These are phyloP conservation scores for Mallotus villosus DNA, from an alignment of 2,797 vertebrate genomes.

Conservation along the genomic window DNA sequence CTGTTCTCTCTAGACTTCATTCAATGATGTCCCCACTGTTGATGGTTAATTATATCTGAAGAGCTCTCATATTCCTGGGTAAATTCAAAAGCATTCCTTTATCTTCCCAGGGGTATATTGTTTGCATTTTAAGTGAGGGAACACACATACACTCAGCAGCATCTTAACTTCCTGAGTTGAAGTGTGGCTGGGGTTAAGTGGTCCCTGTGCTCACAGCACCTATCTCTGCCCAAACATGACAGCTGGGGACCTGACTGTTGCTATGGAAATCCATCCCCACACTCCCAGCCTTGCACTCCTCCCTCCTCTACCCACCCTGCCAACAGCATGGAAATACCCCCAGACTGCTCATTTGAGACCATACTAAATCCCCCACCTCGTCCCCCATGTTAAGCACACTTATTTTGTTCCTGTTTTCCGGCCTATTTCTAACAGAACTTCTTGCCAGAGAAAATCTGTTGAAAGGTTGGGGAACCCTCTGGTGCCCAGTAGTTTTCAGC, in stretches of 20 bases:
- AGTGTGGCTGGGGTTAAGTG: constrained; percentile 82
- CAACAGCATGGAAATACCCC: constrained; percentile 69
- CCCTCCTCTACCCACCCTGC: constrained; percentile 6
- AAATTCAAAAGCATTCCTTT: constrained; percentile 73
- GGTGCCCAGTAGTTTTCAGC: constrained; percentile 56
- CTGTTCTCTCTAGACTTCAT: constrained; percentile 45
- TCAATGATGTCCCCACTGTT: constrained; percentile 68
- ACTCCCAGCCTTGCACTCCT: constrained; percentile 27
- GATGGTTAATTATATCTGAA: constrained; percentile 79
- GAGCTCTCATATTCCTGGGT: constrained; percentile 65
- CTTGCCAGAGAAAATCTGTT: constrained; percentile 57
- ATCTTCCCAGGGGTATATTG: constrained; percentile 69
- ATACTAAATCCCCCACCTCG: constrained; percentile 64
- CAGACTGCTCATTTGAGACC: constrained; percentile 77
- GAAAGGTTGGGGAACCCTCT: constrained; percentile 55
- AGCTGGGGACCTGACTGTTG: constrained; percentile 82
- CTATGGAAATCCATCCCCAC: constrained; percentile 70
- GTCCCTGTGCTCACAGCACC: constrained; percentile 80
- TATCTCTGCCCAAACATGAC: constrained; percentile 80
- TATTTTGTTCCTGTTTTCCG: constrained; percentile 56
- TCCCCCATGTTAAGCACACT: constrained; percentile 67
- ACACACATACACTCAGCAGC: constrained; percentile 76
- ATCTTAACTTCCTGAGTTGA: constrained; percentile 81
- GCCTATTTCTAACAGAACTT: constrained; percentile 59
- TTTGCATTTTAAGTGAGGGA: constrained; percentile 82